Conservation (phyloP, 2,888 invertebrate genomes). For the Stenodema calcarata region DNA sequence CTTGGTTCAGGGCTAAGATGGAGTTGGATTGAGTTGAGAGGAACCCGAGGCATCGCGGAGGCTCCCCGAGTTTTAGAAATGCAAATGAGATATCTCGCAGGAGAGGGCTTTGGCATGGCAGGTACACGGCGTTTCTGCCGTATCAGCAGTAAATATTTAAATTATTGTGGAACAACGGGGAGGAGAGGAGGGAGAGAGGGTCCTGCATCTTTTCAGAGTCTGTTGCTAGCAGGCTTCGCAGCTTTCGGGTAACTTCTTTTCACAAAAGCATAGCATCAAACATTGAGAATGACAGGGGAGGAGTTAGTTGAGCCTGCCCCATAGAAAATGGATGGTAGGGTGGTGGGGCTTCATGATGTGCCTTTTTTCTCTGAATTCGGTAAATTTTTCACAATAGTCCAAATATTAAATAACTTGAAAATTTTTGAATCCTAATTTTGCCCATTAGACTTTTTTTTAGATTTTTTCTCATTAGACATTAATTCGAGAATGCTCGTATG, state of each 20-base stretch:
- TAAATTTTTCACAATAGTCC: background rate
- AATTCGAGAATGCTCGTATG: too few species aligned
- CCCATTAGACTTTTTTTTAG: too few species aligned
- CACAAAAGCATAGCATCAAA: slow-evolving; percentile 28
- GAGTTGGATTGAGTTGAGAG: background rate
- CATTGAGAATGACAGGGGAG: slow-evolving; percentile 18
- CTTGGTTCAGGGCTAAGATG: background rate
- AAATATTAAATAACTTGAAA: too few species aligned
- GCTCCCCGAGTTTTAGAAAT: slow-evolving; percentile 34
- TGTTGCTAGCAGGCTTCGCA: slow-evolving; percentile 15
- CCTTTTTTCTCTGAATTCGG: background rate
- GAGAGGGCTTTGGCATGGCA: slow-evolving; percentile 9
- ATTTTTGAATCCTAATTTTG: too few species aligned
- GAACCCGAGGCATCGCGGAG: background rate
- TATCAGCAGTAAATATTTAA: slow-evolving; percentile 44
- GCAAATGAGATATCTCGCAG: slow-evolving; percentile 38
- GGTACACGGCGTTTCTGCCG: slow-evolving; percentile 22
- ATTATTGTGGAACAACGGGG: slow-evolving; percentile 32
- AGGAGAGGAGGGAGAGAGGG: background rate
- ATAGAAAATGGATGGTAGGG: too few species aligned
- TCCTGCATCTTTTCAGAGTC: slow-evolving; percentile 31
- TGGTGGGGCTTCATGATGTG: background rate
- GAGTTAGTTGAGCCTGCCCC: background rate
- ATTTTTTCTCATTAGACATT: too few species aligned
- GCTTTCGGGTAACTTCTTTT: slow-evolving; percentile 4